These are phyloP conservation scores for Penaeus monodon DNA, from an alignment of 2,888 invertebrate genomes.

Conservation along the genomic window DNA sequence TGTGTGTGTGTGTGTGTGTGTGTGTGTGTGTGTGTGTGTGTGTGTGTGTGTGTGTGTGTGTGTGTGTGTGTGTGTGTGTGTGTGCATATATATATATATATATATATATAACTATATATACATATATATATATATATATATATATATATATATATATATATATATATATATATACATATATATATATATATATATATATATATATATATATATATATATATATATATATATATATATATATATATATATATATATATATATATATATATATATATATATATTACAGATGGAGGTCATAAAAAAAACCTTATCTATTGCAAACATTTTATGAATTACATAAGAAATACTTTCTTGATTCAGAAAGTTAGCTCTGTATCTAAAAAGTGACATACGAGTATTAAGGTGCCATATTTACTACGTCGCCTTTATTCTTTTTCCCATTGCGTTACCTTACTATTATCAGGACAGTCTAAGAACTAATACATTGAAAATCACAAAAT, in stretches of 20 bases:
- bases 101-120: constrained; percentile 14
- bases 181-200: neutral
- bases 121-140: constrained; percentile 16
- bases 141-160: constrained; percentile 23
- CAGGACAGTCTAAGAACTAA: too few species aligned
- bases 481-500: too few species aligned
- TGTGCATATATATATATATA: neutral
- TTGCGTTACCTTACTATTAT: too few species aligned
- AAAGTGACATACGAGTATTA: too few species aligned
- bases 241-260: constrained; percentile 10
- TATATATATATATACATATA: constrained; percentile 1
- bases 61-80: neutral
- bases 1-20: neutral
- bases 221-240: neutral
- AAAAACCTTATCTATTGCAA: too few species aligned
- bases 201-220: neutral
- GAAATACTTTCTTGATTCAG: too few species aligned
- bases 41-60: neutral
- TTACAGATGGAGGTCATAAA: too few species aligned
- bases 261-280: constrained; percentile 12
- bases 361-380: too few species aligned
- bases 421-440: too few species aligned
- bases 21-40: neutral
- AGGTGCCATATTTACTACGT: too few species aligned
- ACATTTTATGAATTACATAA: too few species aligned